Conservation (phyloP, 1,140 invertebrate species). For the Diorhabda sublineata region DNA sequence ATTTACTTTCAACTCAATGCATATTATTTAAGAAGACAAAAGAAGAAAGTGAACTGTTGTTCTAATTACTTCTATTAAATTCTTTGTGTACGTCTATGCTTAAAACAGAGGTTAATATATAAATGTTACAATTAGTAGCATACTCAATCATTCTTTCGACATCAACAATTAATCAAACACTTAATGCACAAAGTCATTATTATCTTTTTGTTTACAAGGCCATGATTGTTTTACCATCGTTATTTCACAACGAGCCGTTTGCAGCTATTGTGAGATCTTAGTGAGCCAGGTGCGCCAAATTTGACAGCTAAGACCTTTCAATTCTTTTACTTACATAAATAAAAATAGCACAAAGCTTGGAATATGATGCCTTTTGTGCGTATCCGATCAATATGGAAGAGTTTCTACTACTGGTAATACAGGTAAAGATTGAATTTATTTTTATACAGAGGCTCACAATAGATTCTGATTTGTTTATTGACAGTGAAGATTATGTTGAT, state of each 20-base stretch:
- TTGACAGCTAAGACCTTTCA: background rate
- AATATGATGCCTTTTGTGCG: background rate
- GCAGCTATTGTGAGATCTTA: background rate
- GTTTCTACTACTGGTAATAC: constrained; percentile 2
- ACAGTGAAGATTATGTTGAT: background rate
- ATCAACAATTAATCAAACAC: constrained; percentile 3
- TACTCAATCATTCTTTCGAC: background rate
- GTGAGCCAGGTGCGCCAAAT: background rate
- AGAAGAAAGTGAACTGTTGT: too few relatives aligned
- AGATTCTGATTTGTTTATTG: background rate
- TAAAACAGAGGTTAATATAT: too few relatives aligned
- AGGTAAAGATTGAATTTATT: constrained; percentile 3
- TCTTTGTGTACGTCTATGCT: too few relatives aligned
- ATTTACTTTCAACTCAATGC: too few relatives aligned
- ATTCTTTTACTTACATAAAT: background rate
- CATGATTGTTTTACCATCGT: background rate
- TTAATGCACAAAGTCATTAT: constrained; percentile 3
- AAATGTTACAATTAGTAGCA: background rate
- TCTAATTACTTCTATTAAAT: too few relatives aligned
- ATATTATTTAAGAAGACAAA: too few relatives aligned
- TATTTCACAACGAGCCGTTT: background rate
- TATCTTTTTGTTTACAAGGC: background rate
- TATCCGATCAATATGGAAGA: background rate
- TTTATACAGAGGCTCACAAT: background rate
- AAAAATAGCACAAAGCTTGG: background rate